Evolutionary conservation across 2,888 invertebrate genomes (phyloP).

Genomic region (Volucella inanis): DNA sequence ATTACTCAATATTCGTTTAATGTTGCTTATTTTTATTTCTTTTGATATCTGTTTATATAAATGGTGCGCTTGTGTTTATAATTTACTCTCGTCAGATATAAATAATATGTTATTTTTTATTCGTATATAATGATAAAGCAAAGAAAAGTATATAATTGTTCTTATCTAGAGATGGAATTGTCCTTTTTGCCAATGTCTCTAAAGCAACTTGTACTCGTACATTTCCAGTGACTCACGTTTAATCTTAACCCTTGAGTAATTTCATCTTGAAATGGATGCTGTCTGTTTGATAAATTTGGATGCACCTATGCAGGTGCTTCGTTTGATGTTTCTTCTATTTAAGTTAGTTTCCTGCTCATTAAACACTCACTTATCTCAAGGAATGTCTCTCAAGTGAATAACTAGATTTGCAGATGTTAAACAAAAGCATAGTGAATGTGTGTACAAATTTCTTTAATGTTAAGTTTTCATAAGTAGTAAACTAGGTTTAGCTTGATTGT

Average conservation of each 20-base stretch:
- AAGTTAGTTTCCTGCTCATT: constrained; percentile 11
- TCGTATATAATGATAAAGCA: constrained; percentile 12
- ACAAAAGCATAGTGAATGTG: neutral
- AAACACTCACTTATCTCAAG: neutral
- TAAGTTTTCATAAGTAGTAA: too few relatives aligned
- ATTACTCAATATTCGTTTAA: constrained; percentile 1
- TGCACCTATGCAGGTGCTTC: neutral
- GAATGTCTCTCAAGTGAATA: neutral
- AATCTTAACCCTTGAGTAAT: constrained; percentile 18
- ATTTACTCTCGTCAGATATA: constrained; percentile 6
- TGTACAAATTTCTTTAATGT: too few relatives aligned
- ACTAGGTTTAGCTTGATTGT: too few relatives aligned
- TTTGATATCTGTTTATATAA: constrained; percentile 11
- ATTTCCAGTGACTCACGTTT: constrained; percentile 10
- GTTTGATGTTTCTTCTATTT: constrained; percentile 12
- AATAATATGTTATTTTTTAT: constrained; percentile 19
- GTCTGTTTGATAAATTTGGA: constrained; percentile 8
- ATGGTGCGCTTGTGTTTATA: constrained; percentile 55
- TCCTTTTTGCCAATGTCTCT: constrained; percentile 27
- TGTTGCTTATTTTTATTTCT: constrained; percentile 37
- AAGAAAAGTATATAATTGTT: constrained; percentile 8
- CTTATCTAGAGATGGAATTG: constrained; percentile 7
- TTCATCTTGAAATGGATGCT: constrained; percentile 31
- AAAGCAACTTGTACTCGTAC: constrained; percentile 43
- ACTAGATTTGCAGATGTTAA: neutral